Conservation (phyloP, 2,888 invertebrate genomes). For the Spilosoma lubricipeda region DNA sequence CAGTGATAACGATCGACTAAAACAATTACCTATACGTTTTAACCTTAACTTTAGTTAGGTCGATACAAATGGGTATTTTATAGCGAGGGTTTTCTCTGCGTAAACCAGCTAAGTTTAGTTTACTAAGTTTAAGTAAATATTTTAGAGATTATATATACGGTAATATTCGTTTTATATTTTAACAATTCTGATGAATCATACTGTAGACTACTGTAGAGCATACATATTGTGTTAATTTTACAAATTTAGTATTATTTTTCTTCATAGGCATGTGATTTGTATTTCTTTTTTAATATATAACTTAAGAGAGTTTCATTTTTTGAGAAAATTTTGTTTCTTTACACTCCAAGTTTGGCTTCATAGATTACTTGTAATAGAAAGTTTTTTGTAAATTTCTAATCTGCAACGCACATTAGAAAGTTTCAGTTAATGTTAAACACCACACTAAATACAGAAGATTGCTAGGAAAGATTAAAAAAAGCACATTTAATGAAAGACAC, state of each 20-base stretch:
- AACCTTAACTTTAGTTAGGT: neutral
- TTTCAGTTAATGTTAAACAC: neutral
- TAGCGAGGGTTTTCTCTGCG: too few relatives aligned
- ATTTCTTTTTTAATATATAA: neutral
- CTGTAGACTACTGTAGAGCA: neutral
- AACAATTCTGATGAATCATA: neutral
- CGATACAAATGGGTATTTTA: neutral
- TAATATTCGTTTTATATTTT: neutral
- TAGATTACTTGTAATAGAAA: neutral
- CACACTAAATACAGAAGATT: neutral
- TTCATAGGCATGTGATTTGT: neutral
- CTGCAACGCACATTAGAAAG: neutral
- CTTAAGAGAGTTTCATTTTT: too few relatives aligned
- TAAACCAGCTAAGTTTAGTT: too few relatives aligned
- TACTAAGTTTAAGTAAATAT: neutral
- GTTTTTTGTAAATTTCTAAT: neutral
- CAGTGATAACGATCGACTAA: neutral
- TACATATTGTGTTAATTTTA: neutral
- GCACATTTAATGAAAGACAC: constrained; percentile 9
- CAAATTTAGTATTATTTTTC: neutral
- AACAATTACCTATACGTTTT: neutral
- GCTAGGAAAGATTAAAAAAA: neutral
- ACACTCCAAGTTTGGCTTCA: too few relatives aligned
- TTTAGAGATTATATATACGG: neutral
- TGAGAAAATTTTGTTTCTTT: neutral